Conservation (phyloP, 2,888 invertebrate genomes). For the Agriotes lineatus region DNA sequence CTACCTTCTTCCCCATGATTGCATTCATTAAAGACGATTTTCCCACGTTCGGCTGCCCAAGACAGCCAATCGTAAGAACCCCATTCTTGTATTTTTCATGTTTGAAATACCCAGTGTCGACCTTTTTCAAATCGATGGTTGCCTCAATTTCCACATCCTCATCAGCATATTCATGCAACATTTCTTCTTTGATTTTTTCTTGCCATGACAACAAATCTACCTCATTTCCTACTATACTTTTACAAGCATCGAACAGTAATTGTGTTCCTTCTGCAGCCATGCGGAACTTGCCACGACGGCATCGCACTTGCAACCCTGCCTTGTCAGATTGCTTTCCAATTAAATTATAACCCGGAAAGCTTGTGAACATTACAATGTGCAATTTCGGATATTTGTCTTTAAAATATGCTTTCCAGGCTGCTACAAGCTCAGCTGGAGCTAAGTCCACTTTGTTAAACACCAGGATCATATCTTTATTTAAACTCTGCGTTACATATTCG, state of each 20-base stretch:
- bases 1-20: constrained; percentile 91
- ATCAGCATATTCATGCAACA: constrained; percentile 71
- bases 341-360: constrained; percentile 82
- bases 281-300: constrained; percentile 75
- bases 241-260: constrained; percentile 82
- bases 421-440: constrained; percentile 82
- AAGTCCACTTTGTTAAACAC: constrained; percentile 94
- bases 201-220: constrained; percentile 88
- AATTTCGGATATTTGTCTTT: constrained; percentile 77
- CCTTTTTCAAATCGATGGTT: constrained; percentile 64
- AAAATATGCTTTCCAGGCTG: constrained; percentile 91
- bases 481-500: constrained; percentile 77
- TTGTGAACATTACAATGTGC: constrained; percentile 86
- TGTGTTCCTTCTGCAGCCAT: constrained; percentile 89
- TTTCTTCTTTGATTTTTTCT: constrained; percentile 85
- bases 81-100: constrained; percentile 82
- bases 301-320: constrained; percentile 73
- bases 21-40: constrained; percentile 96
- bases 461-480: constrained; percentile 88
- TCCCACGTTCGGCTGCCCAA: constrained; percentile 96
- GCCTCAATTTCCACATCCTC: constrained; percentile 69
- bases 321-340: constrained; percentile 70
- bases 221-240: constrained; percentile 77
- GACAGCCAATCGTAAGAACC: constrained; percentile 87
- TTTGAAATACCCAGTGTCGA: constrained; percentile 74